Conservation (phyloP, 2,888 invertebrate genomes). For the Melinaea menophilus region DNA sequence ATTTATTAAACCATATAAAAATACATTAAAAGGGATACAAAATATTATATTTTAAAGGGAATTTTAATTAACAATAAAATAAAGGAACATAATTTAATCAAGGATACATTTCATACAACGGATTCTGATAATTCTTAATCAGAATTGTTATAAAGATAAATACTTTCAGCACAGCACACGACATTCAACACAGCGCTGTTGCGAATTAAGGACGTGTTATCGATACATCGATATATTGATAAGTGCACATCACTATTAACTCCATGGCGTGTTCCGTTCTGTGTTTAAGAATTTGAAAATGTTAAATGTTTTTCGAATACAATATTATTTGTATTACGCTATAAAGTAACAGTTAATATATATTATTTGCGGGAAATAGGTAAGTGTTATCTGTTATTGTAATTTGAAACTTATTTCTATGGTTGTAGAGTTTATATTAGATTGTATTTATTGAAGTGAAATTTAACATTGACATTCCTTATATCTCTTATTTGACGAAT, state of each 20-base stretch:
- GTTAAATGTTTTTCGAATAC: constrained; percentile 48
- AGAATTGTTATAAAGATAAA: constrained; percentile 41
- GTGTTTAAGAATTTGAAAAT: constrained; percentile 39
- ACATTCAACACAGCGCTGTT: constrained; percentile 43
- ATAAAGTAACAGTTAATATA: constrained; percentile 47
- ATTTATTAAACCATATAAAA: too few relatives aligned
- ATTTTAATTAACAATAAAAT: too few relatives aligned
- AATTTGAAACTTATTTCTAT: constrained; percentile 7
- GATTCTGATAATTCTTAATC: constrained; percentile 24
- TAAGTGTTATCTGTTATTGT: constrained; percentile 24
- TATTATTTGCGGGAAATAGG: constrained; percentile 23
- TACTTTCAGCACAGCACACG: constrained; percentile 31
- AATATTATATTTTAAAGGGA: too few relatives aligned
- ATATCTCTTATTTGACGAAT: neutral
- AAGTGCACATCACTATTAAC: constrained; percentile 39
- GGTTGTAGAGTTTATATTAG: neutral
- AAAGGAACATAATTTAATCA: too few relatives aligned
- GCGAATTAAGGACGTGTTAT: constrained; percentile 40
- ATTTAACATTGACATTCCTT: constrained; percentile 5
- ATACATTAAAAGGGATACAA: too few relatives aligned
- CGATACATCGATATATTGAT: constrained; percentile 34
- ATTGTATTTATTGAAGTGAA: neutral
- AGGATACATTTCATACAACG: neutral
- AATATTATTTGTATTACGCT: constrained; percentile 55
- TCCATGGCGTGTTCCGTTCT: constrained; percentile 31